Evolutionary conservation across 2,888 invertebrate species (phyloP), one percentile per base, ranked within the genome.

Genomic region (Empis livida): DNA sequence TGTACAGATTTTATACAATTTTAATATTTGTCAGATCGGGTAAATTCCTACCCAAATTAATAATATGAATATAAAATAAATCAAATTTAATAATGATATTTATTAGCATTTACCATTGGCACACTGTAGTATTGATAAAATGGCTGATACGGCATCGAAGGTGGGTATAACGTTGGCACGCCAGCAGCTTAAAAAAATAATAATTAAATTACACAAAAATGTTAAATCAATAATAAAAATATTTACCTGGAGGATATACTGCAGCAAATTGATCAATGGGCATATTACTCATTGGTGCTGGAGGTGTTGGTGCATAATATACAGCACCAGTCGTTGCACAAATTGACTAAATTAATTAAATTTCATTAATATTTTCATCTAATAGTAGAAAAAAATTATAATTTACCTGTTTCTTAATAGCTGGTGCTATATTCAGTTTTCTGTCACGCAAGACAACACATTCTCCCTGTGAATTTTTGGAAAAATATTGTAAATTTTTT

Each of bases 401-500:
- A n/a, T n/a, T n/a, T 63, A 78, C 78, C 74, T 88, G 87, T 68
- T 89, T 89, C 61, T 86, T 83, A 52, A 90, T 84, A 55, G 89
- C 89, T 54, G 87, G 87, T 37, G 89, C 89, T 64, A 90, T 87
- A 63, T 89, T 89, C 50, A 90, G 71, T 64, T 87, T 86, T 56
- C 87, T 74, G 65, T 88, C 86, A 58, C 84, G 79, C 59, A 88
- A 74, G 44, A 85, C 76, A 54, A 86, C 80, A 64, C 83, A 82
- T 58, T 86, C 85, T 45, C 82, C 74, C 80, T 80, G 56, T 58
- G 56, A 53, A 56, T 37, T 49, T 42, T 50, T 48, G 48, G 5
- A 32, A 6, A 32, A 32, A 32, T 32, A 32, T 13, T 32, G 10
- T 14, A 14, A 11, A 38, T 6, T 32, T 32, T 8, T 32, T 32